Percentiles rank a stretch among this genome's conserved stretches.
These are phyloP conservation scores for Boulengeromyrus knoepffleri DNA, from an alignment of 2,113 vertebrate genomes.

Conservation along the genomic window DNA sequence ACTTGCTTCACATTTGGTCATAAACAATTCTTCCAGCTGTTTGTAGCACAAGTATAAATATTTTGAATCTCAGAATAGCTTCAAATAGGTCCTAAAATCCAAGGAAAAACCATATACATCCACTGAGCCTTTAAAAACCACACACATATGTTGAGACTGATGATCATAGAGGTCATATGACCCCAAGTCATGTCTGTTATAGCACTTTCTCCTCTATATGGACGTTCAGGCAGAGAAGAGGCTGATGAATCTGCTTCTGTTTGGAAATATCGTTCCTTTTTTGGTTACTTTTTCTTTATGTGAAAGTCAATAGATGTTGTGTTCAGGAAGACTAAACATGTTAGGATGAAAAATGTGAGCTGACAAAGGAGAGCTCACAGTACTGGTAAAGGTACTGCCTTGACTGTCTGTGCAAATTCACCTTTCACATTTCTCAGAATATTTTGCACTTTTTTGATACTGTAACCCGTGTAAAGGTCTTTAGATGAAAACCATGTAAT, in stretches of 20 bases:
- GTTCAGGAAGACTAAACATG: not conserved
- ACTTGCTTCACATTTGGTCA: not conserved
- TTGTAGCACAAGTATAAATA: conserved; percentile 5
- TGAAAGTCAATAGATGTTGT: not conserved
- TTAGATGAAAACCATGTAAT: not conserved
- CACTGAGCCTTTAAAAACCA: not conserved
- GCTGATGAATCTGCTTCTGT: not conserved
- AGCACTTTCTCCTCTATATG: not conserved
- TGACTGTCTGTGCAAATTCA: not conserved
- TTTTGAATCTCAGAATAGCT: conserved; percentile 10
- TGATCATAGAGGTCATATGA: not conserved
- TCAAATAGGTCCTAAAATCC: not conserved
- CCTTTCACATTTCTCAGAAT: not conserved
- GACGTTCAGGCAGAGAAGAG: not conserved
- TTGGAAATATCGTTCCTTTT: not conserved
- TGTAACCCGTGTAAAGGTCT: not conserved
- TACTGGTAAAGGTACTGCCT: not conserved
- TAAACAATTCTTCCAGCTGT: not conserved
- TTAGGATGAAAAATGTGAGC: not conserved
- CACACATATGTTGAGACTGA: not conserved
- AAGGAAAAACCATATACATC: not conserved
- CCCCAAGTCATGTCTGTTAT: not conserved
- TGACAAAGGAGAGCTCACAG: not conserved
- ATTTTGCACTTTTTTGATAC: not conserved
- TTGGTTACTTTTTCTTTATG: conserved; percentile 1